phyloP scores from a whole-genome alignment of 2,888 invertebrate genomes.

The Drosophila falleni region DNA sequence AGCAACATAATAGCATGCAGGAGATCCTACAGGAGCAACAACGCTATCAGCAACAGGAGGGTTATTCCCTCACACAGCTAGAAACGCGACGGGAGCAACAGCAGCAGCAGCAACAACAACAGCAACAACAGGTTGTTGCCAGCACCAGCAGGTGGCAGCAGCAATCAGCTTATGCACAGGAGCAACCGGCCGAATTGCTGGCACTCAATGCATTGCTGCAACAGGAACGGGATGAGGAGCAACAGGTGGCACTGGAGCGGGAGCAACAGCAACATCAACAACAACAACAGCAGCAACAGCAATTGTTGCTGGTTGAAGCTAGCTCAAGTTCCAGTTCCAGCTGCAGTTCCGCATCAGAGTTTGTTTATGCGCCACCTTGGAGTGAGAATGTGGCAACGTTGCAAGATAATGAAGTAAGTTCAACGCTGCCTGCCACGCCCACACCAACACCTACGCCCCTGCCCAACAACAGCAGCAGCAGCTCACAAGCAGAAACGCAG shows the following conservation, averaged over 20 bases:
- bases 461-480: slow-evolving; percentile 11
- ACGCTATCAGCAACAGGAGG: slow-evolving; percentile 84
- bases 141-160: slow-evolving; percentile 25
- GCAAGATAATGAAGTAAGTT: slow-evolving; percentile 71
- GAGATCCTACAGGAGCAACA: slow-evolving; percentile 83
- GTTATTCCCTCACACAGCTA: slow-evolving; percentile 84
- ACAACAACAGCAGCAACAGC: slow-evolving; percentile 47
- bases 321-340: slow-evolving; percentile 34
- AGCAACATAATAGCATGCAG: slow-evolving; percentile 61
- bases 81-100: slow-evolving; percentile 83
- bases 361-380: slow-evolving; percentile 33
- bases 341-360: slow-evolving; percentile 25
- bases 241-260: slow-evolving; percentile 78
- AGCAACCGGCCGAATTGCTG: slow-evolving; percentile 60
- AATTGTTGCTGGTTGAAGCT: slow-evolving; percentile 37
- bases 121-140: slow-evolving; percentile 32
- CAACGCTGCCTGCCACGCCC: slow-evolving; percentile 62
- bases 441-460: slow-evolving; percentile 13
- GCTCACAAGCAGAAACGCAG: neutral
- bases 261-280: slow-evolving; percentile 47
- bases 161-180: slow-evolving; percentile 38
- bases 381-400: slow-evolving; percentile 42
- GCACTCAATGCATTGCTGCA: slow-evolving; percentile 80
- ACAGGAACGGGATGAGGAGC: slow-evolving; percentile 81
- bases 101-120: slow-evolving; percentile 43